Percentiles rank a stretch among this genome's conserved stretches.
Evolutionary conservation across 2,797 vertebrate genomes (phyloP).

Genomic region (Antennarius maculatus): DNA sequence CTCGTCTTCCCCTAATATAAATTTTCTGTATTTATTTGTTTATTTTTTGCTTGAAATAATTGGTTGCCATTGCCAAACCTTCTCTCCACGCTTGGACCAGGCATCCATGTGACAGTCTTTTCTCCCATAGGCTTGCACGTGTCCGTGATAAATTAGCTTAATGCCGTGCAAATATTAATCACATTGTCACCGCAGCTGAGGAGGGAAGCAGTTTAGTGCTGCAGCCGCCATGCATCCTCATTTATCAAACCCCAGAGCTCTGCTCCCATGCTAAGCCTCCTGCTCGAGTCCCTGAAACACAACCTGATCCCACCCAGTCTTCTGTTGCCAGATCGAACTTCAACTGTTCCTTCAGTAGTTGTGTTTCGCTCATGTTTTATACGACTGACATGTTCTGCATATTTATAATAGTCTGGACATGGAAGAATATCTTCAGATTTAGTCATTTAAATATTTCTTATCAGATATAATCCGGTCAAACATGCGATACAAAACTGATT

Average conservation of each 20-base stretch:
- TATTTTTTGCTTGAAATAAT: conserved; percentile 69
- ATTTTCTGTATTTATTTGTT: conserved; percentile 67
- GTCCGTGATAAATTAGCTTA: conserved; percentile 81
- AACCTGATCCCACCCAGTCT: conserved; percentile 72
- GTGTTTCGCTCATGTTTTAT: conserved; percentile 21
- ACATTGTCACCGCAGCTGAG: conserved; percentile 82
- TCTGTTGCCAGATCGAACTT: conserved; percentile 51
- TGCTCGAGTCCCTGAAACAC: conserved; percentile 68
- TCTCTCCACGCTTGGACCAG: conserved; percentile 47
- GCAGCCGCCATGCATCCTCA: conserved; percentile 72
- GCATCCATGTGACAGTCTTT: conserved; percentile 74
- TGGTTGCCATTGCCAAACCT: conserved; percentile 58
- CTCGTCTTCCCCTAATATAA: conserved; percentile 34
- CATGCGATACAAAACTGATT: neutral
- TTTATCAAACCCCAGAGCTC: conserved; percentile 80
- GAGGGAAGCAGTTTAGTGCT: conserved; percentile 78
- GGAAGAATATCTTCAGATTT: conserved; percentile 10
- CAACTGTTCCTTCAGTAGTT: conserved; percentile 37
- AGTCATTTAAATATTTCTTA: neutral
- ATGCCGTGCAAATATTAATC: conserved; percentile 84
- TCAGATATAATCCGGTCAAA: conserved; percentile 9
- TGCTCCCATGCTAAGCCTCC: conserved; percentile 63
- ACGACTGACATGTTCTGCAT: neutral
- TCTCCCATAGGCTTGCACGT: conserved; percentile 69
- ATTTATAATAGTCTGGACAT: neutral